A percentile compares a stretch with the other conserved stretches of the same genome.
Conservation (phyloP, 2,888 invertebrate species). For the Eutolmus rufibarbis region DNA sequence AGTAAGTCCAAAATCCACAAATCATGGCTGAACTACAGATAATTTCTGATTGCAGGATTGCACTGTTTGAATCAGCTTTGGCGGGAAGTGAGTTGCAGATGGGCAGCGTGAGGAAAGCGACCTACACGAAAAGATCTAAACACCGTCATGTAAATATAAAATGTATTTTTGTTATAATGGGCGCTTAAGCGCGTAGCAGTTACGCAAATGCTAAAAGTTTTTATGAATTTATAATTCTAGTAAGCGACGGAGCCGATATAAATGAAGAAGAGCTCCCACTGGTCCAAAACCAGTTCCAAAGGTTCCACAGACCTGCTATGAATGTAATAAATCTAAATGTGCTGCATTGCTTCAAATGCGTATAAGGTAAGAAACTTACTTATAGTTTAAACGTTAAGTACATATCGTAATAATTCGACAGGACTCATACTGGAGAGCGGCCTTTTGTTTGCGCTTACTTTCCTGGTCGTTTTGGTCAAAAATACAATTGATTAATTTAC, state of each 20-base stretch:
- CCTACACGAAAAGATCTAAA: too few species aligned
- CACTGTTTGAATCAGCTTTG: too few species aligned
- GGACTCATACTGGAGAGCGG: constrained; percentile 70
- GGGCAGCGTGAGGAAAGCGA: too few species aligned
- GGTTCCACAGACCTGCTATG: constrained; percentile 66
- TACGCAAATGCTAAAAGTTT: too few species aligned
- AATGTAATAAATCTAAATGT: constrained; percentile 69
- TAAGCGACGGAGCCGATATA: constrained; percentile 63
- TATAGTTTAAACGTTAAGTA: neutral
- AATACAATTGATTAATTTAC: constrained; percentile 70
- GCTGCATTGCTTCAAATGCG: constrained; percentile 70
- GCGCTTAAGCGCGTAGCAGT: too few species aligned
- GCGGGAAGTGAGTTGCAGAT: too few species aligned
- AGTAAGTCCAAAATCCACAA: too few species aligned
- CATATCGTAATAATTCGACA: constrained; percentile 50
- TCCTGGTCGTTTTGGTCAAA: constrained; percentile 68
- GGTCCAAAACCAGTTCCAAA: constrained; percentile 71
- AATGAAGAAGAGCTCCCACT: constrained; percentile 67
- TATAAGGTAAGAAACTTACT: constrained; percentile 60
- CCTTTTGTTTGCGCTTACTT: constrained; percentile 68
- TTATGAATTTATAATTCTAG: constrained; percentile 43
- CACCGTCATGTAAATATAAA: too few species aligned
- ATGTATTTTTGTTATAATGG: too few species aligned
- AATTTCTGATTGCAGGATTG: too few species aligned
- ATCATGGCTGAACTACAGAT: too few species aligned